A percentile compares a stretch with the other conserved stretches of the same genome.
These are phyloP conservation scores for Drosophila vallismaia DNA, from an alignment of 2,888 invertebrate genomes.

Conservation along the genomic window DNA sequence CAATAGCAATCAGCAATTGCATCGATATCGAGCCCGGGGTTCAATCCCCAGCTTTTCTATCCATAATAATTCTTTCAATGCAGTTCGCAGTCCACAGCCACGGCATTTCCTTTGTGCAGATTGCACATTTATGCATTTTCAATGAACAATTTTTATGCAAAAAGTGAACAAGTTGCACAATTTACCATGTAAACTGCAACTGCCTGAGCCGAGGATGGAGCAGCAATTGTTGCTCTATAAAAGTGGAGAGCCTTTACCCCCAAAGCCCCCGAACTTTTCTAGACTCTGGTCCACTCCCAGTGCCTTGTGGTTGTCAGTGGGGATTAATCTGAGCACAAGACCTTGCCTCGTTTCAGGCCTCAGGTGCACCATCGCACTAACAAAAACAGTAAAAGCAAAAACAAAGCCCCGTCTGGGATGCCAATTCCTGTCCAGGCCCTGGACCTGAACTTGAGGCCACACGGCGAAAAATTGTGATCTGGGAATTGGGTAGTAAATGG, in stretches of 20 bases:
- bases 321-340: conserved; percentile 75
- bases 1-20: conserved; percentile 73
- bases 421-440: conserved; percentile 14
- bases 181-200: conserved; percentile 71
- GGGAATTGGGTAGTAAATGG: neutral
- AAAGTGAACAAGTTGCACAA: conserved; percentile 80
- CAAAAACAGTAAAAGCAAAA: conserved; percentile 17
- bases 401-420: conserved; percentile 15
- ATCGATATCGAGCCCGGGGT: conserved; percentile 71
- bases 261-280: neutral
- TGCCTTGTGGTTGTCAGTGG: conserved; percentile 59
- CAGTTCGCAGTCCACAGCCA: conserved; percentile 27
- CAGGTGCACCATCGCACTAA: conserved; percentile 41
- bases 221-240: conserved; percentile 76
- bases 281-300: conserved; percentile 23
- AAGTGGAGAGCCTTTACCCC: conserved; percentile 50
- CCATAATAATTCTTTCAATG: conserved; percentile 73
- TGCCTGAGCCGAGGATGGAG: conserved; percentile 12
- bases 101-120: conserved; percentile 71
- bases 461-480: neutral
- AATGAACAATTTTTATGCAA: conserved; percentile 79
- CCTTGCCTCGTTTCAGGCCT: conserved; percentile 60
- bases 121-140: conserved; percentile 80
- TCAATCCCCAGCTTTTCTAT: conserved; percentile 62
- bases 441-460: neutral